Evolutionary conservation across 2,113 vertebrate species (phyloP).

Genomic region (Ptychochromis oligacanthus): DNA sequence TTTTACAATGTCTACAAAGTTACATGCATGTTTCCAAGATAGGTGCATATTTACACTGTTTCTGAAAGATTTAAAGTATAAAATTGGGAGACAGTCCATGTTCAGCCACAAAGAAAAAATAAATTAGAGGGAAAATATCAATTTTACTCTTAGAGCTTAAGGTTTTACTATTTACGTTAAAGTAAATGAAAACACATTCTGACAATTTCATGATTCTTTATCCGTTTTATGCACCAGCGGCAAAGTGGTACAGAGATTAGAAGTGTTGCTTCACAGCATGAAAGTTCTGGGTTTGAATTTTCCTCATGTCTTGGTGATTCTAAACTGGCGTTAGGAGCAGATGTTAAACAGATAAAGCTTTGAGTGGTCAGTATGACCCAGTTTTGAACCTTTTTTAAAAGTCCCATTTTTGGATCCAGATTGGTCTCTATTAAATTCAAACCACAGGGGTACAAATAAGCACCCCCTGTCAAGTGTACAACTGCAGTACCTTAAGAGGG

Average conservation of each 20-base stretch:
- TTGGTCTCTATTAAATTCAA: neutral
- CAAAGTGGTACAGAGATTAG: neutral
- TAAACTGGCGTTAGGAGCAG: neutral
- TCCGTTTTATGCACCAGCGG: too few species aligned
- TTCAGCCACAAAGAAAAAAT: neutral
- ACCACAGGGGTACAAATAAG: conserved; percentile 2
- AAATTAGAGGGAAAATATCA: neutral
- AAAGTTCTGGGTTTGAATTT: neutral
- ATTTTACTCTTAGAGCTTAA: too few species aligned
- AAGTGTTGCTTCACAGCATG: neutral
- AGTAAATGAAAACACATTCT: neutral
- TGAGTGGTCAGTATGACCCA: neutral
- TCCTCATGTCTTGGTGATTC: neutral
- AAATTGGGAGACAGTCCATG: neutral
- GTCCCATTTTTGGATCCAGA: neutral
- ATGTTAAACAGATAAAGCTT: neutral
- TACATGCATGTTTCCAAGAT: neutral
- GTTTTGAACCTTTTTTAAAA: neutral
- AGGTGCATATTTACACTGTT: neutral
- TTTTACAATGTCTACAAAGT: neutral
- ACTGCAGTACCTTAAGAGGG: too few species aligned
- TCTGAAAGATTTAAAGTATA: neutral
- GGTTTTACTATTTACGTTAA: neutral
- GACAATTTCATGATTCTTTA: neutral
- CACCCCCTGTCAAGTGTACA: neutral